Evolutionary conservation across 2,888 invertebrate species (phyloP).

Genomic region (Hemaris fuciformis): DNA sequence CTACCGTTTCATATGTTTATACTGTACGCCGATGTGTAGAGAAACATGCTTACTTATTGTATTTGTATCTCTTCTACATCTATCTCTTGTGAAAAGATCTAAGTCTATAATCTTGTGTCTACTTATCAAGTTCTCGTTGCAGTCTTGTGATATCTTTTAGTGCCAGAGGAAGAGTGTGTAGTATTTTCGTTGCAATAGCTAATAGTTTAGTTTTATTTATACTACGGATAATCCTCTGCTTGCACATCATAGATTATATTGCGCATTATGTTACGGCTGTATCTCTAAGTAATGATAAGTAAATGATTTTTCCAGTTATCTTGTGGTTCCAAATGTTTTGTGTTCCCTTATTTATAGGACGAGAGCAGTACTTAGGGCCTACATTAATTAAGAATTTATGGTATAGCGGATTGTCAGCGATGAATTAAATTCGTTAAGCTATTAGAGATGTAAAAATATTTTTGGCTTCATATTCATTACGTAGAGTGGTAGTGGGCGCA

Average conservation of each 20-base stretch:
- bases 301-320: slow-evolving; percentile 45
- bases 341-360: slow-evolving; percentile 53
- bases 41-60: slow-evolving; percentile 9
- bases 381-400: slow-evolving; percentile 51
- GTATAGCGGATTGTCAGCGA: slow-evolving; percentile 47
- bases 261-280: slow-evolving; percentile 1
- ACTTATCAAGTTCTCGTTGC: slow-evolving; percentile 33
- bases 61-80: slow-evolving; percentile 19
- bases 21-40: slow-evolving; percentile 28
- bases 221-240: not conserved
- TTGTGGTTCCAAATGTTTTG: slow-evolving; percentile 41
- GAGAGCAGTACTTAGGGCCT: slow-evolving; percentile 71
- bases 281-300: slow-evolving; percentile 21
- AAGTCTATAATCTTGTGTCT: slow-evolving; percentile 2
- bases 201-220: slow-evolving; percentile 23
- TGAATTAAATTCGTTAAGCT: slow-evolving; percentile 56
- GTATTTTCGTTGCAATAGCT: slow-evolving; percentile 39
- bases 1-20: slow-evolving; percentile 19
- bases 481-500: slow-evolving; percentile 39
- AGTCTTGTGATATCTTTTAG: slow-evolving; percentile 50
- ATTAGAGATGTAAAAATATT: slow-evolving; percentile 64
- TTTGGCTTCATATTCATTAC: slow-evolving; percentile 66
- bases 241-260: slow-evolving; percentile 24
- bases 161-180: slow-evolving; percentile 36
- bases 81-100: slow-evolving; percentile 35